A percentile compares a stretch with the other conserved stretches of the same genome.
These are phyloP conservation scores for Drosophila melanosoma DNA, from an alignment of 2,888 invertebrate genomes.

Conservation along the genomic window DNA sequence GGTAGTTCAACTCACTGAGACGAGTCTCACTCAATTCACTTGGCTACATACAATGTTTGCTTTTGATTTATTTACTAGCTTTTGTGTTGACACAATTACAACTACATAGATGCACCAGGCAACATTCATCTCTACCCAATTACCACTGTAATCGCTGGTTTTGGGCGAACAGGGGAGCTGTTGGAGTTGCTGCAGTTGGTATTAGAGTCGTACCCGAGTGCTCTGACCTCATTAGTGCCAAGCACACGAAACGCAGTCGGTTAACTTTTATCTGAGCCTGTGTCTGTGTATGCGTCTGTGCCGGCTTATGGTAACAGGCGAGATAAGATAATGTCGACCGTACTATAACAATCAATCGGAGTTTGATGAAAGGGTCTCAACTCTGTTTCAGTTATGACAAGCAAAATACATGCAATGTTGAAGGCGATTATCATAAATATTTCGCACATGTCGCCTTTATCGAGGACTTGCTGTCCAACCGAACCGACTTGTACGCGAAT, in stretches of 20 bases:
- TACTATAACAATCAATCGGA: conserved; percentile 38
- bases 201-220: conserved; percentile 26
- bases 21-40: background rate
- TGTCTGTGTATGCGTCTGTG: conserved; percentile 57
- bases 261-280: conserved; percentile 11
- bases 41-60: conserved; percentile 25
- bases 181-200: conserved; percentile 7
- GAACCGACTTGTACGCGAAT: conserved; percentile 33
- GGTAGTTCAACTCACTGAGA: conserved; percentile 35
- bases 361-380: conserved; percentile 44
- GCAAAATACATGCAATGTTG: background rate
- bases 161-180: conserved; percentile 1
- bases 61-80: conserved; percentile 39
- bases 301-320: conserved; percentile 64
- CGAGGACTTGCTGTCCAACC: conserved; percentile 26
- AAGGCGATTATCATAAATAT: background rate
- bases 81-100: conserved; percentile 36
- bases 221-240: conserved; percentile 70
- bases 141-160: conserved; percentile 40
- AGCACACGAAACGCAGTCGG: conserved; percentile 21
- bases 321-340: conserved; percentile 66
- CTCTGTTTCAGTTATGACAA: conserved; percentile 6
- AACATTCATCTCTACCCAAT: conserved; percentile 38
- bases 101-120: conserved; percentile 10
- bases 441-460: conserved; percentile 2